Percentiles rank a stretch among this genome's conserved stretches.
Evolutionary conservation across 2,113 vertebrate species (phyloP).

Genomic region (Fulmarus glacialis): DNA sequence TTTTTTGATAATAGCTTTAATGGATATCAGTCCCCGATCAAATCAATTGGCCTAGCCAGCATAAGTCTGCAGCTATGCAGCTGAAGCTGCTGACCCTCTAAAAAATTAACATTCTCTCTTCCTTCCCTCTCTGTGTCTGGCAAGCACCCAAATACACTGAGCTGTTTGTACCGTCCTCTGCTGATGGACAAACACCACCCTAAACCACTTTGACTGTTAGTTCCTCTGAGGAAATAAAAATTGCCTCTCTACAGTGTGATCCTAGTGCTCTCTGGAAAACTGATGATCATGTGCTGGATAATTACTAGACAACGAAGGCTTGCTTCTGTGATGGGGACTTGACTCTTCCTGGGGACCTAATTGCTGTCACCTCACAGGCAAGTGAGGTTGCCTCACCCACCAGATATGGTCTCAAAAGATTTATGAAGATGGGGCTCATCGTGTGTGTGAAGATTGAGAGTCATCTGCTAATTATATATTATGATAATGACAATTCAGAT

Average conservation of each 20-base stretch:
- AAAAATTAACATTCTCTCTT: background rate
- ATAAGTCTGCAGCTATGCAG: background rate
- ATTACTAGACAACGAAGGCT: background rate
- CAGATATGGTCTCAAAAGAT: background rate
- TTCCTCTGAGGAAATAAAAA: background rate
- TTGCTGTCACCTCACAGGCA: background rate
- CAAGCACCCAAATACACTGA: accelerated
- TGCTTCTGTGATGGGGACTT: background rate
- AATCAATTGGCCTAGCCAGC: background rate
- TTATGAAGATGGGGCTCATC: background rate
- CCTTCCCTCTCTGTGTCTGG: background rate
- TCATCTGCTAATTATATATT: background rate
- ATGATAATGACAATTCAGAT: background rate
- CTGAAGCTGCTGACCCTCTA: background rate
- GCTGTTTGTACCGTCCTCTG: background rate
- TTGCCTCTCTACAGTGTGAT: background rate
- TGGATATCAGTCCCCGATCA: background rate
- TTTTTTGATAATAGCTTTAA: background rate
- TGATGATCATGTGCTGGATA: background rate
- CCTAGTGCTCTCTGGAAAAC: background rate
- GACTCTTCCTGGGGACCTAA: background rate
- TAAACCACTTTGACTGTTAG: background rate
- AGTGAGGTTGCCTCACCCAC: background rate
- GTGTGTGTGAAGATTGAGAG: background rate
- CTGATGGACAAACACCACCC: background rate